phyloP scores from a whole-genome alignment of 2,888 invertebrate species.

The Ditula angustiorana region DNA sequence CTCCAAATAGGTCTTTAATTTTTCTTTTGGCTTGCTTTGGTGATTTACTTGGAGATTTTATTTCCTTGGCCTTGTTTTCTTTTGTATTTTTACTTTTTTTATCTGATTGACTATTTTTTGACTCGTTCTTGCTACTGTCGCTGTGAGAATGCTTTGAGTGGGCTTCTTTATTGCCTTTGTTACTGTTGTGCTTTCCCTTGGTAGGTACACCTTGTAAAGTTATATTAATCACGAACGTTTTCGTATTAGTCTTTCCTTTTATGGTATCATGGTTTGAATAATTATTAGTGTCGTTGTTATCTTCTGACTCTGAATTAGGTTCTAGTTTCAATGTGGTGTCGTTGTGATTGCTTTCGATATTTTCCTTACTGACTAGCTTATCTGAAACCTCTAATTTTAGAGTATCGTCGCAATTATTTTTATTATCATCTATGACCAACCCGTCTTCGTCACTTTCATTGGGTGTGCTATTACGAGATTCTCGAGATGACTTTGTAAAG shows the following conservation, averaged over 20 bases:
- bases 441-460: slow-evolving; percentile 66
- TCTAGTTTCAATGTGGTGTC: slow-evolving; percentile 44
- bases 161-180: slow-evolving; percentile 40
- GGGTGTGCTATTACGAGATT: slow-evolving; percentile 53
- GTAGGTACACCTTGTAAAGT: slow-evolving; percentile 73
- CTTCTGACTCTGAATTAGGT: slow-evolving; percentile 37
- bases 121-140: slow-evolving; percentile 40
- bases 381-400: slow-evolving; percentile 55
- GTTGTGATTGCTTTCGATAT: slow-evolving; percentile 33
- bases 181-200: slow-evolving; percentile 43
- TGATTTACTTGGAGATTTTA: slow-evolving; percentile 53
- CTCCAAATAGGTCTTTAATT: slow-evolving; percentile 82
- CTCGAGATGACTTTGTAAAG: slow-evolving; percentile 66
- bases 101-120: slow-evolving; percentile 37
- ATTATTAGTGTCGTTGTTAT: slow-evolving; percentile 37
- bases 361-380: background rate
- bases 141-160: slow-evolving; percentile 39
- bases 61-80: slow-evolving; percentile 38
- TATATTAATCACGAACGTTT: slow-evolving; percentile 75
- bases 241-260: slow-evolving; percentile 48
- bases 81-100: slow-evolving; percentile 44
- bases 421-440: slow-evolving; percentile 67
- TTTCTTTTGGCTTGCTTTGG: slow-evolving; percentile 71
- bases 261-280: slow-evolving; percentile 9
- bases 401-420: slow-evolving; percentile 43